phyloP scores from a whole-genome alignment of 2,888 invertebrate genomes.

The Melanargia galathea region DNA sequence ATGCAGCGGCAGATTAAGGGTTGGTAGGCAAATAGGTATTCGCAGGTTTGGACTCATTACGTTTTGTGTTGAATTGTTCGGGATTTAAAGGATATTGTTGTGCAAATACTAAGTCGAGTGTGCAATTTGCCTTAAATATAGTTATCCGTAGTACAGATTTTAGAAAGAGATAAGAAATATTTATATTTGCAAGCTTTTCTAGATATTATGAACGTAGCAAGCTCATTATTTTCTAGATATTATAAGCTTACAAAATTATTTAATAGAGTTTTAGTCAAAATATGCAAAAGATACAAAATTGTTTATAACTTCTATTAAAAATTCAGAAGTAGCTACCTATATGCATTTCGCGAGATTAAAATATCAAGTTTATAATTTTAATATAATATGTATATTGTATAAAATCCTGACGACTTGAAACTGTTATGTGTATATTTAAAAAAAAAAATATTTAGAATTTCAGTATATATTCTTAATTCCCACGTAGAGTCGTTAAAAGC shows the following conservation, averaged over 20 bases:
- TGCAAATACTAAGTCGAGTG: slow-evolving; percentile 47
- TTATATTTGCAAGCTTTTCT: background rate
- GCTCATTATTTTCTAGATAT: too few species aligned
- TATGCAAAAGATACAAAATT: background rate
- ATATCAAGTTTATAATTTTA: too few species aligned
- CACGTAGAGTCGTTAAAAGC: slow-evolving; percentile 13
- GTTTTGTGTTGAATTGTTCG: slow-evolving; percentile 58
- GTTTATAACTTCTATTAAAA: background rate
- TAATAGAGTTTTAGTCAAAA: background rate
- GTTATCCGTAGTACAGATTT: slow-evolving; percentile 16
- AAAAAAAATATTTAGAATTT: background rate
- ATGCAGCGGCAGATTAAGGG: slow-evolving; percentile 78
- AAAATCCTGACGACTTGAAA: too few species aligned
- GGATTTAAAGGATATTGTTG: slow-evolving; percentile 59
- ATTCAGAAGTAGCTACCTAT: too few species aligned
- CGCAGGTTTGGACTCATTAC: slow-evolving; percentile 67
- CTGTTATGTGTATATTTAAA: too few species aligned
- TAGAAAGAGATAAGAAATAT: background rate
- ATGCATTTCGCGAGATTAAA: too few species aligned
- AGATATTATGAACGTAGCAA: background rate
- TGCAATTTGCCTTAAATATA: slow-evolving; percentile 33
- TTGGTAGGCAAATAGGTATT: slow-evolving; percentile 77
- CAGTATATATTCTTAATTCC: background rate
- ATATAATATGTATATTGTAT: too few species aligned
- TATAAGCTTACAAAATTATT: too few species aligned